Evolutionary conservation across 2,888 invertebrate species (phyloP), one percentile per base, ranked within the genome.

Genomic region (Plemyria rubiginata): DNA sequence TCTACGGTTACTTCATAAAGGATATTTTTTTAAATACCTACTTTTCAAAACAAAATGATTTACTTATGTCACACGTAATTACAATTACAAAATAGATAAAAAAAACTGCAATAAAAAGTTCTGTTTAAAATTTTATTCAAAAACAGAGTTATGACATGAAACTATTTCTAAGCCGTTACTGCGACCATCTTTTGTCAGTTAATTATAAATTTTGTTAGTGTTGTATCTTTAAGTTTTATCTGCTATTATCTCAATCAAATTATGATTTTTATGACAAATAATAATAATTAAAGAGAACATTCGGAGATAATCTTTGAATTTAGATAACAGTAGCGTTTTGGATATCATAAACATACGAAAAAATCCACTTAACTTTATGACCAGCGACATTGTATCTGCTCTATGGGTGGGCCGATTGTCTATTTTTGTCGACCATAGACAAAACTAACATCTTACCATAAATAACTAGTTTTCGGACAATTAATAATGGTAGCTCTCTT

Each of bases 391-490:
- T 81, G 81, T 80, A 71, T 69, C 61, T 68, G 68, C 88, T 70
- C 76, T 77, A 80, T 90, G 90, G 90, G 90, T 90, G 90, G 90
- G 76, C 89, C 71, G 78, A 72, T 78, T 78, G 76, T 85, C 88
- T 90, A 90, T 90, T 90, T 85, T 74, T 62, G 81, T 79, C 80
- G 70, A 72, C 68, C 74, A 76, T 68, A 82, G 82, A 84, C 88
- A 87, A 87, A 87, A 87, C 82, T 79, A 78, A 79, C 78, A 77
- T 76, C 79, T 76, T 70, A 71, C 82, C 85, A 88, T 88, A 90
- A 90, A 91, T 90, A 89, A 89, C 85, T 67, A 76, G 81, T 86
- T 89, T 88, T 89, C 82, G 87, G 89, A 85, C 90, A 88, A 91
- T 91, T 90, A 89, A 91, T 90, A 88, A 85, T 80, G 80, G 79